Evolutionary conservation across 2,113 vertebrate genomes (phyloP).

Genomic region (Rhombomys opimus): DNA sequence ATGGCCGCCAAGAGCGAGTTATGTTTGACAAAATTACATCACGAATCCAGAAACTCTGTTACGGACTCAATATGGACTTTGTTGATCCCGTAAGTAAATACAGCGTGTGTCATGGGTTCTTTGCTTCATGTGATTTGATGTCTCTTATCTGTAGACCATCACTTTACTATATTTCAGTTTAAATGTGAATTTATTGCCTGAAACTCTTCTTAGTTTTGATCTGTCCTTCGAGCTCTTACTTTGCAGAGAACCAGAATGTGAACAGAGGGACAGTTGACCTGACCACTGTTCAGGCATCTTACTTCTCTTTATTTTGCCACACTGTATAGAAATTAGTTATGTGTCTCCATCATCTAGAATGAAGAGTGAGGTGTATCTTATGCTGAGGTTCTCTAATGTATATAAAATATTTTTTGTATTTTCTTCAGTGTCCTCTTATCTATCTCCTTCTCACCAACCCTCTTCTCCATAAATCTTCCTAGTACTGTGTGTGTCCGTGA

Average conservation of each 20-base stretch:
- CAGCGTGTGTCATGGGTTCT: not conserved
- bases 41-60: slow-evolving; percentile 98
- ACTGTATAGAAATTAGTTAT: slow-evolving; percentile 19
- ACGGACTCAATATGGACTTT: slow-evolving; percentile 96
- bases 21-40: slow-evolving; percentile 99
- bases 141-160: not conserved
- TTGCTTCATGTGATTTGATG: not conserved
- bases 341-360: not conserved
- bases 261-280: not conserved
- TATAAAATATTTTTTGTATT: not conserved
- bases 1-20: slow-evolving; percentile 94
- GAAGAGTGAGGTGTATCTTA: not conserved
- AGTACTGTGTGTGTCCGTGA: not conserved
- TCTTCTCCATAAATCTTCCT: not conserved
- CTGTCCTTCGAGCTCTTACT: slow-evolving; percentile 3
- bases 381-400: not conserved
- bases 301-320: not conserved
- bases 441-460: not conserved
- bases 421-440: not conserved
- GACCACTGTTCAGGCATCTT: slow-evolving; percentile 1
- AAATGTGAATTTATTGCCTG: slow-evolving; percentile 55
- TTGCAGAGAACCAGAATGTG: slow-evolving; percentile 37
- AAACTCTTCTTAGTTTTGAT: slow-evolving; percentile 53
- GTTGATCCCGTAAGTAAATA: slow-evolving; percentile 94
- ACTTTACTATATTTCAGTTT: slow-evolving; percentile 13